phyloP scores from a whole-genome alignment of 2,113 vertebrate genomes.

The Nyctibius bracteatus region DNA sequence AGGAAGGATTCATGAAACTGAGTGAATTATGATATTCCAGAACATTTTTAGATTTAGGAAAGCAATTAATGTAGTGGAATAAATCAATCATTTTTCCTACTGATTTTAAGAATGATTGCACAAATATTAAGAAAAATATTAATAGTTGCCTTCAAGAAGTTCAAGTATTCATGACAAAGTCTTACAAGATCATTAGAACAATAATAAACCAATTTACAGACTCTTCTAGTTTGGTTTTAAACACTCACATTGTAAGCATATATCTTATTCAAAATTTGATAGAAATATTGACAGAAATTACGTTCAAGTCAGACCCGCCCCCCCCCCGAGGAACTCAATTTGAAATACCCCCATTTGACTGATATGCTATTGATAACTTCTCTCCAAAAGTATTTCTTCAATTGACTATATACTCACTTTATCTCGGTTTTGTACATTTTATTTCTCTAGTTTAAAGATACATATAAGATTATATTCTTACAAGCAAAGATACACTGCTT shows the following conservation, averaged over 20 bases:
- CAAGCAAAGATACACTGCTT: background rate
- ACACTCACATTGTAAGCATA: background rate
- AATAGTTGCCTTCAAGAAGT: background rate
- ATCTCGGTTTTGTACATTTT: background rate
- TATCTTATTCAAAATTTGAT: background rate
- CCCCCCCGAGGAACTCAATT: background rate
- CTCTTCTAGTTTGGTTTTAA: background rate
- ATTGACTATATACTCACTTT: background rate
- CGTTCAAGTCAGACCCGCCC: background rate
- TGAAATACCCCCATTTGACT: background rate
- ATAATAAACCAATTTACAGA: background rate
- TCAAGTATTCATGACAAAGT: background rate
- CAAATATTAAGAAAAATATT: background rate
- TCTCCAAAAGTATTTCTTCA: background rate
- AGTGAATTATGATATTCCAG: background rate
- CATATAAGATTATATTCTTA: background rate
- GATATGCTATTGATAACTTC: background rate
- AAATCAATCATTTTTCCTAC: background rate
- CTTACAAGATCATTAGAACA: background rate
- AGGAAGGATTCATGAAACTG: background rate
- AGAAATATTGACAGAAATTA: background rate
- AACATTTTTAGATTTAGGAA: background rate
- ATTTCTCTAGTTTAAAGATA: background rate
- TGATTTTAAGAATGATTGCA: background rate
- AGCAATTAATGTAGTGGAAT: background rate